These are phyloP conservation scores for Pyrocoelia pectoralis DNA, from an alignment of 2,888 invertebrate genomes.

Conservation along the genomic window DNA sequence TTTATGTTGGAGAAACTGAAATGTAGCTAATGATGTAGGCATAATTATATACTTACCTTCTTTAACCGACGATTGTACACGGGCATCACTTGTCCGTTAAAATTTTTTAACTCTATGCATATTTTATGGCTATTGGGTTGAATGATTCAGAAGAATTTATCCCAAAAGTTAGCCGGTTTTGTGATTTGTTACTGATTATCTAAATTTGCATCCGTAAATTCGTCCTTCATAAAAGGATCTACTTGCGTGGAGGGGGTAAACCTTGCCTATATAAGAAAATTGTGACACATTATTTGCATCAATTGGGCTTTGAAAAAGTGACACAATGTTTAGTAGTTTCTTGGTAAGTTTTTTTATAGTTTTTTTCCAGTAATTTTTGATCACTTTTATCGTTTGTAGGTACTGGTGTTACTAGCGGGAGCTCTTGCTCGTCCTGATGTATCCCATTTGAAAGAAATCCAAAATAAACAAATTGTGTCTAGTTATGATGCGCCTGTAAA, in stretches of 20 bases:
- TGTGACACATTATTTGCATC: background rate
- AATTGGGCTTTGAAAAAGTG: background rate
- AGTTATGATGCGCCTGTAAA: slow-evolving; percentile 48
- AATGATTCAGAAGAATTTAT: slow-evolving; percentile 24
- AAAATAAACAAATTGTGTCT: slow-evolving; percentile 49
- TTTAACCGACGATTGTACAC: no score
- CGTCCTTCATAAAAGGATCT: slow-evolving; percentile 58
- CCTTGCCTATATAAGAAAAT: slow-evolving; percentile 14
- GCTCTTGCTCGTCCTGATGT: slow-evolving; percentile 66
- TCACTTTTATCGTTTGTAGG: slow-evolving; percentile 22
- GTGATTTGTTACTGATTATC: slow-evolving; percentile 36
- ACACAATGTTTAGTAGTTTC: background rate
- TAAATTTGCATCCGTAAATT: slow-evolving; percentile 38
- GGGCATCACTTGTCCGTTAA: no score
- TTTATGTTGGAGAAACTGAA: background rate
- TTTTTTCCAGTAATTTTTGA: slow-evolving; percentile 23
- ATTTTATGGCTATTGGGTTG: slow-evolving; percentile 14
- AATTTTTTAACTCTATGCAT: background rate
- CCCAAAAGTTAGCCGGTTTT: slow-evolving; percentile 6
- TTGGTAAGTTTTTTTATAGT: background rate
- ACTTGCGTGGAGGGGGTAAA: slow-evolving; percentile 47
- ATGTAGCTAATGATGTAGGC: background rate
- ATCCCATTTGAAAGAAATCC: slow-evolving; percentile 61
- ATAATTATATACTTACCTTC: slow-evolving; percentile 5
- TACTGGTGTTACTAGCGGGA: slow-evolving; percentile 59